phyloP scores from a whole-genome alignment of 2,797 vertebrate species.

The Microcaecilia unicolor region DNA sequence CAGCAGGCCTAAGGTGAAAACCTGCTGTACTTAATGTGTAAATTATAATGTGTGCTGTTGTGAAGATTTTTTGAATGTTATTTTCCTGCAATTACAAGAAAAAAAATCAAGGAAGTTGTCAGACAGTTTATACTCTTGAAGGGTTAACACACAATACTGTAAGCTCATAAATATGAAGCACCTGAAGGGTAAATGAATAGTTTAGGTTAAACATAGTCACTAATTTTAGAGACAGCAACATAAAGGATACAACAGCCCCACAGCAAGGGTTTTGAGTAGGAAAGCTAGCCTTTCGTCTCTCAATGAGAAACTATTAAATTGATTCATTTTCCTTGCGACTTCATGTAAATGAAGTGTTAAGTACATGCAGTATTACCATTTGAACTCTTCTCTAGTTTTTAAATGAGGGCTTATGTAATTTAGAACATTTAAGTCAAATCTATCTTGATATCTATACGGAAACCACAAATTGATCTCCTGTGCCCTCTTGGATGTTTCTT shows the following conservation, averaged over 20 bases:
- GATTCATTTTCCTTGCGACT: too few species aligned
- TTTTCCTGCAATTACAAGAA: constrained; percentile 28
- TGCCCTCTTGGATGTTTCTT: too few species aligned
- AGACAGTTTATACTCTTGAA: constrained; percentile 31
- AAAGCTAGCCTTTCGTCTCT: constrained; percentile 6
- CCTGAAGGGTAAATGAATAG: constrained; percentile 34
- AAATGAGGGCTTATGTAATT: too few species aligned
- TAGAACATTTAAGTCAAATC: too few species aligned
- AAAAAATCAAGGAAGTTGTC: constrained; percentile 38
- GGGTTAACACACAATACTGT: constrained; percentile 27
- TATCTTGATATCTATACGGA: too few species aligned
- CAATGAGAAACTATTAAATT: too few species aligned
- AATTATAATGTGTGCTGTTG: constrained; percentile 47
- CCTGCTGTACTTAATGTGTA: constrained; percentile 43
- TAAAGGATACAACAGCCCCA: constrained; percentile 33
- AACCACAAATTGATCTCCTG: too few species aligned
- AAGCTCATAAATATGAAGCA: constrained; percentile 27
- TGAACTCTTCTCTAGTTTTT: too few species aligned
- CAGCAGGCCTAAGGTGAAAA: constrained; percentile 44
- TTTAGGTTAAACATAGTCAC: constrained; percentile 32
- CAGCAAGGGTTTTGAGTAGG: constrained; percentile 16
- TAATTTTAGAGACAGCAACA: constrained; percentile 29
- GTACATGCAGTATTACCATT: too few species aligned
- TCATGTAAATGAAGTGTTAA: too few species aligned
- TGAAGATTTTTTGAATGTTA: constrained; percentile 31